Percentiles rank a stretch among this genome's conserved stretches.
These are phyloP conservation scores for Drosophila leonis DNA, from an alignment of 2,888 invertebrate species.

Conservation along the genomic window DNA sequence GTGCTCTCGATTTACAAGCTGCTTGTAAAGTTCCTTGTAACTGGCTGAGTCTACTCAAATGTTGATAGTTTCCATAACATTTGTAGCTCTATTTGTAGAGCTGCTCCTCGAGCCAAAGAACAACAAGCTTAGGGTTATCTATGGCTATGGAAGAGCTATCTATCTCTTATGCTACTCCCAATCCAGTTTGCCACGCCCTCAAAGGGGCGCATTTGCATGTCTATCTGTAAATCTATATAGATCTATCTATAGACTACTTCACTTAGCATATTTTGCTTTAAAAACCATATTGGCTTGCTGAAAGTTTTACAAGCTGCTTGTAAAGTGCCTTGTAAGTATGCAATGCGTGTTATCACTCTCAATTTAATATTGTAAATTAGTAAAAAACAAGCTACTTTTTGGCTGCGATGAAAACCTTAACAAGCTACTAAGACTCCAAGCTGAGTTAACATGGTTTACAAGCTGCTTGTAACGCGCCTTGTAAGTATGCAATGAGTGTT, in stretches of 20 bases:
- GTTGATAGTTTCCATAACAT: background rate
- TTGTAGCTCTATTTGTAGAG: background rate
- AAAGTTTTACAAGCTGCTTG: too few relatives aligned
- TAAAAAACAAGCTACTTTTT: background rate
- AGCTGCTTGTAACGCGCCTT: background rate
- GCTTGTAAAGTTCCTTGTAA: background rate
- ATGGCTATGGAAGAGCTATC: background rate
- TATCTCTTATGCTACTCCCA: background rate
- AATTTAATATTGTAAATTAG: background rate
- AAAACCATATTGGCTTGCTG: background rate
- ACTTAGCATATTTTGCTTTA: too few relatives aligned
- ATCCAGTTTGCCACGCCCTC: background rate
- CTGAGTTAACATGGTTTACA: background rate
- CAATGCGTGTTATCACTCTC: background rate
- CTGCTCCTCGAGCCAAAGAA: background rate
- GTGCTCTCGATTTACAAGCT: background rate
- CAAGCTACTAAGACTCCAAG: background rate
- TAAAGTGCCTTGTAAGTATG: constrained; percentile 1
- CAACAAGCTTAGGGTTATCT: background rate
- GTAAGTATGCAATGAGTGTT: background rate
- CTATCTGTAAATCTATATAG: background rate
- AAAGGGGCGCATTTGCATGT: background rate
- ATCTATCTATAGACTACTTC: too few relatives aligned
- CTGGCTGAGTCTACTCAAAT: background rate
- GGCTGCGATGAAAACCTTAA: background rate